Conservation (phyloP, 1,140 invertebrate species). For the Drosophila chauvacae region DNA sequence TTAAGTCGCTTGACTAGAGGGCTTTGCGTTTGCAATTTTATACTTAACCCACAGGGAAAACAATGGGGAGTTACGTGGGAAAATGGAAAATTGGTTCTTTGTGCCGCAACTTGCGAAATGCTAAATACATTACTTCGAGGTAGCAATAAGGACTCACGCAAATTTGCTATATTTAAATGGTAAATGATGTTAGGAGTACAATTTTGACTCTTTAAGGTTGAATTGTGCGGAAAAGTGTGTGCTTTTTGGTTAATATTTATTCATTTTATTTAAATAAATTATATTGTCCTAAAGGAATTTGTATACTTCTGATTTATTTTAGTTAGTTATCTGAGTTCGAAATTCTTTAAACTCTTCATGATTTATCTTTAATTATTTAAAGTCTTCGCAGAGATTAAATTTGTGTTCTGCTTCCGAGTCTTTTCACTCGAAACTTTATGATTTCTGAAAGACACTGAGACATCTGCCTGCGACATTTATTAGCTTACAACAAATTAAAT, state of each 20-base stretch:
- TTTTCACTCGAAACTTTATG: not conserved
- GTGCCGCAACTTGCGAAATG: not conserved
- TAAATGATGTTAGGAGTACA: not conserved
- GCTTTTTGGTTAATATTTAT: not conserved
- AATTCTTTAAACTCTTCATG: too few species aligned
- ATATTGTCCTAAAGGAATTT: too few species aligned
- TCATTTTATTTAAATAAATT: too few species aligned
- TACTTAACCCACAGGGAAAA: not conserved
- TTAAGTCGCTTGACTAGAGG: constrained; percentile 9
- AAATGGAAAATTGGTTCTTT: constrained; percentile 1
- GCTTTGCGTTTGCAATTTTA: constrained; percentile 16
- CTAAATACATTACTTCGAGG: not conserved
- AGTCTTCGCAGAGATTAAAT: constrained; percentile 4
- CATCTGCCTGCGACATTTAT: constrained; percentile 18
- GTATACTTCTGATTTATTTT: too few species aligned
- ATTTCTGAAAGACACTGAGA: constrained; percentile 9
- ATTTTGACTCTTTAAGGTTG: not conserved
- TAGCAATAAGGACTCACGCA: too few species aligned
- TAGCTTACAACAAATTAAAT: constrained; percentile 32
- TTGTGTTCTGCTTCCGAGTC: not conserved
- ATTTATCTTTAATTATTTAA: not conserved
- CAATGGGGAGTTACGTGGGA: too few species aligned
- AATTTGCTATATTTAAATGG: not conserved
- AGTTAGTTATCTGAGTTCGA: too few species aligned
- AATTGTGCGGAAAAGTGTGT: not conserved